These are phyloP conservation scores for Rhincodon typus DNA, from an alignment of 2,797 vertebrate genomes.

Conservation along the genomic window DNA sequence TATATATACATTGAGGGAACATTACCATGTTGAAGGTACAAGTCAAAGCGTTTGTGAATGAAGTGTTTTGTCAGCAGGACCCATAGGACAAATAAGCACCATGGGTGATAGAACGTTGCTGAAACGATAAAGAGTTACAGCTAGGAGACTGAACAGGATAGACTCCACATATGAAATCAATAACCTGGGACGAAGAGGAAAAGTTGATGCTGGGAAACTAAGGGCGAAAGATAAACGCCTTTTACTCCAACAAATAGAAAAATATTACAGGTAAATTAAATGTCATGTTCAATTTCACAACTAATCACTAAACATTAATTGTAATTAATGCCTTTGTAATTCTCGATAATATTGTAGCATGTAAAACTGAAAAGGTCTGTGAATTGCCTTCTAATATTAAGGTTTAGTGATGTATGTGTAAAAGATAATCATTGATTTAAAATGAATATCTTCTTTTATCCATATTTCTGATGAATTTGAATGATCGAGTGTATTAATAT, in stretches of 20 bases:
- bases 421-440: slow-evolving; percentile 29
- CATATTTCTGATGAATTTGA: neutral
- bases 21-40: neutral
- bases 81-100: slow-evolving; percentile 8
- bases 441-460: neutral
- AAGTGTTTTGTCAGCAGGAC: slow-evolving; percentile 3
- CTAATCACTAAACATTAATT: neutral
- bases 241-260: slow-evolving; percentile 28
- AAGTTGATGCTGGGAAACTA: slow-evolving; percentile 20
- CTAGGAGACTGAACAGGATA: slow-evolving; percentile 8
- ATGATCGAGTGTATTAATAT: neutral
- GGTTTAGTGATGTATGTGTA: neutral
- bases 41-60: neutral
- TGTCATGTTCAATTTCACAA: slow-evolving; percentile 26
- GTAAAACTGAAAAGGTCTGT: neutral
- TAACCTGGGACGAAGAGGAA: slow-evolving; percentile 24
- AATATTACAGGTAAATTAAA: slow-evolving; percentile 29
- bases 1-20: neutral
- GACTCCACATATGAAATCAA: slow-evolving; percentile 14
- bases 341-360: neutral
- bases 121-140: slow-evolving; percentile 22
- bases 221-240: slow-evolving; percentile 9
- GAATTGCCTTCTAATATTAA: slow-evolving; percentile 8
- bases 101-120: slow-evolving; percentile 5
- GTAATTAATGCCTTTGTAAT: slow-evolving; percentile 11